These are phyloP conservation scores for Serilophus lunatus DNA, from an alignment of 2,113 vertebrate species.

Conservation along the genomic window DNA sequence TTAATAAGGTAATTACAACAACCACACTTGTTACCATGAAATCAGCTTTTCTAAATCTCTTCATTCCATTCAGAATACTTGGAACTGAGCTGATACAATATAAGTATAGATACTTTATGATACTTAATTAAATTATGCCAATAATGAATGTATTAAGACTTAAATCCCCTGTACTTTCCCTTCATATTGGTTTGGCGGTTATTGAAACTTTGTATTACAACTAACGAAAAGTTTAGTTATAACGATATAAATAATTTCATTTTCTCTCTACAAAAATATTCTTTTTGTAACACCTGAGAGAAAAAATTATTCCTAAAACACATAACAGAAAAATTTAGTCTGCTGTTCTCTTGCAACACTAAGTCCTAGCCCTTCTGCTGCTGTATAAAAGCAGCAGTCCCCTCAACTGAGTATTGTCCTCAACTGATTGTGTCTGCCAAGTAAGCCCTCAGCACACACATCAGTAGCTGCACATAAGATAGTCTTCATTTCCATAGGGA, in stretches of 20 bases:
- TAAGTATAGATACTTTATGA: not conserved
- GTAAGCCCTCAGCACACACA: not conserved
- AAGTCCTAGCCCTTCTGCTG: not conserved
- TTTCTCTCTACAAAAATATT: not conserved
- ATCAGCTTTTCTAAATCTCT: not conserved
- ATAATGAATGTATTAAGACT: too few relatives aligned
- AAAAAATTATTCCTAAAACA: not conserved
- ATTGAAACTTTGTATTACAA: not conserved
- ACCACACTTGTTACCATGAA: constrained; percentile 35
- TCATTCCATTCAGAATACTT: not conserved
- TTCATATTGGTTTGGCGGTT: not conserved
- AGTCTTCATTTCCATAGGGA: not conserved
- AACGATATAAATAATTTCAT: not conserved
- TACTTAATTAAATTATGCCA: too few relatives aligned
- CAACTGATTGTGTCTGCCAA: not conserved
- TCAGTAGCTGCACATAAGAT: not conserved
- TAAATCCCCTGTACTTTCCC: not conserved
- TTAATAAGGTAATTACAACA: constrained; percentile 18
- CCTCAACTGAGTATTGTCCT: not conserved
- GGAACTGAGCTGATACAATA: not conserved
- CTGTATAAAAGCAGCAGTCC: not conserved
- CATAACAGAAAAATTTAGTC: not conserved
- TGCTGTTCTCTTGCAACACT: not conserved
- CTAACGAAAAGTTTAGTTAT: not conserved
- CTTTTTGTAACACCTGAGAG: not conserved